Conservation (phyloP, 2,888 invertebrate species). For the Cheiracanthium punctorium region DNA sequence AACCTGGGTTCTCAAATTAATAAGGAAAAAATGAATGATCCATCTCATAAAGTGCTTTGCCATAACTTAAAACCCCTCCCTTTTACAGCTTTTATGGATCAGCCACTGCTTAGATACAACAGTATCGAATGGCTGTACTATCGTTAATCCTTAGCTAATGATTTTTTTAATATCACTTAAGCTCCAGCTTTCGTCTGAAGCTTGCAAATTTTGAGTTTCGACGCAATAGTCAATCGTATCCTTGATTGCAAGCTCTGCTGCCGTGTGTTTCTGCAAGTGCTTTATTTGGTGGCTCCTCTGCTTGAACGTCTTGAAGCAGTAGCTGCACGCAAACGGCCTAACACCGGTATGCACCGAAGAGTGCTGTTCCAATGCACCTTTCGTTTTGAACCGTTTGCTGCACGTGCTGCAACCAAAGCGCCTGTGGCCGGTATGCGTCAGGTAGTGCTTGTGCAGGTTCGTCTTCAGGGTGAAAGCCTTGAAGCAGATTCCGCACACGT, state of each 20-base stretch:
- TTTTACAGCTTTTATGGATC: too few species aligned
- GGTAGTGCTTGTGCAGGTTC: slow-evolving; percentile 15
- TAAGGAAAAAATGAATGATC: too few species aligned
- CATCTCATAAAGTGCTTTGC: too few species aligned
- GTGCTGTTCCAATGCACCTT: slow-evolving; percentile 11
- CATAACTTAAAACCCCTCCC: too few species aligned
- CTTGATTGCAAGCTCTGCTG: neutral
- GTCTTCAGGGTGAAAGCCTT: slow-evolving; percentile 63
- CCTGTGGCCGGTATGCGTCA: slow-evolving; percentile 15
- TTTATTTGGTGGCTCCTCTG: neutral
- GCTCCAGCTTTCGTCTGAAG: neutral
- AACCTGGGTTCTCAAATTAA: too few species aligned
- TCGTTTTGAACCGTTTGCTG: slow-evolving; percentile 19
- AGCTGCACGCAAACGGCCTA: neutral
- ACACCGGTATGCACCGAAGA: neutral
- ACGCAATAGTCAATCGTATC: neutral
- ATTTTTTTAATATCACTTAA: neutral
- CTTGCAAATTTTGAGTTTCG: neutral
- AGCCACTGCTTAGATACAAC: too few species aligned
- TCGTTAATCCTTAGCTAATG: too few species aligned
- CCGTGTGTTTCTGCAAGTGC: neutral
- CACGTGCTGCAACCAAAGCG: slow-evolving; percentile 10
- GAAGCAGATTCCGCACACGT: slow-evolving; percentile 70
- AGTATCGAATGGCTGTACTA: too few species aligned
- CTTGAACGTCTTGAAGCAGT: neutral